Conservation (phyloP, 2,888 invertebrate genomes). For the Hypselothyrea guttata region DNA sequence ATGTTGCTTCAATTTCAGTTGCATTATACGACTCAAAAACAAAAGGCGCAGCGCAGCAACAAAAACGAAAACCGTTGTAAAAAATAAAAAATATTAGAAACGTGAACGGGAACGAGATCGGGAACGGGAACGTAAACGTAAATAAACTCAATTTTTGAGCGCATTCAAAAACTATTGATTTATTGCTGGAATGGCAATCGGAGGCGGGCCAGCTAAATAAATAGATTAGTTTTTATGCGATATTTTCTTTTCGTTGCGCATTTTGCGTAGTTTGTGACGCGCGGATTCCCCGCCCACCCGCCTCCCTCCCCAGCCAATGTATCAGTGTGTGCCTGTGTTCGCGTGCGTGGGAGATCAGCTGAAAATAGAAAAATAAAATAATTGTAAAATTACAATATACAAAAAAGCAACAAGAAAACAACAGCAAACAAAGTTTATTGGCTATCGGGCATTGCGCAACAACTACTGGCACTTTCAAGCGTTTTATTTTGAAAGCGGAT, state of each 20-base stretch:
- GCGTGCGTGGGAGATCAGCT: conserved; percentile 28
- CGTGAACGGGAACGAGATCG: conserved; percentile 1
- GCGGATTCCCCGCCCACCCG: conserved; percentile 7
- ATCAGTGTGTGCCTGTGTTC: conserved; percentile 12
- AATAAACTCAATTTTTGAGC: conserved; percentile 11
- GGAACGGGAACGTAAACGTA: conserved; percentile 1
- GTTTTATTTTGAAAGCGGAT: conserved; percentile 42
- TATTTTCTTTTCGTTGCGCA: conserved; percentile 34
- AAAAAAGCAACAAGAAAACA: conserved; percentile 22
- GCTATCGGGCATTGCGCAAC: conserved; percentile 47
- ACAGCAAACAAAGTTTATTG: conserved; percentile 5
- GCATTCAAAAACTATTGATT: conserved; percentile 65
- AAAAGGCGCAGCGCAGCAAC: conserved; percentile 39
- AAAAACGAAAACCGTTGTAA: conserved; percentile 9
- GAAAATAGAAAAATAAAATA: conserved; percentile 11
- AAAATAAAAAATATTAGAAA: conserved; percentile 13
- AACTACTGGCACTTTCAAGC: conserved; percentile 22
- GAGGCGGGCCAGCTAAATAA: conserved; percentile 40
- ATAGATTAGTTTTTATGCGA: conserved; percentile 68
- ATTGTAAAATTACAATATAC: conserved; percentile 53
- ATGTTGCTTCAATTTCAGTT: conserved; percentile 63
- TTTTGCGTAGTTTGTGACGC: conserved; percentile 66
- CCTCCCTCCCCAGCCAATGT: conserved; percentile 4
- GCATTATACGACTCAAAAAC: conserved; percentile 64
- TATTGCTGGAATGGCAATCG: conserved; percentile 61